Base-by-base conservation (phyloP, 1,140 invertebrate genomes). In the Cydia strobilella region DNA sequence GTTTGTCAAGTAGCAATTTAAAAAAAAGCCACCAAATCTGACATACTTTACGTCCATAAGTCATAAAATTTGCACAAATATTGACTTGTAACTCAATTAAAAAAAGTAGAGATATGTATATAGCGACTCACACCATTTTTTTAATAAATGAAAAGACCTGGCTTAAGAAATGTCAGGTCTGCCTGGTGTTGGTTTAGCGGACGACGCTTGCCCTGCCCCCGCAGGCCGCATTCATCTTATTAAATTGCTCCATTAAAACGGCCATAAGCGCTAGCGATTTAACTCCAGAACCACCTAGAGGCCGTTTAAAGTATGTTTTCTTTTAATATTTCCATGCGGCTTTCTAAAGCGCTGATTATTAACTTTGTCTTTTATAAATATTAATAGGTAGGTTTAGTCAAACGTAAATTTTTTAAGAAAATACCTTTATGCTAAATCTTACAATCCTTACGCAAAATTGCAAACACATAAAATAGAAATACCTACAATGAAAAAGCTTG, bases 191-290 rank as follows among this genome's bases (percentile, higher is more conserved):
- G 65, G 65, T 69, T 59, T 69, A 69, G 65, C 65, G 31, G 65
- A 10, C 65, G 65, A 42, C 65, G 65, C 10, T 27, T 66, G 65
- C 18, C 39, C 45, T 15, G 42, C 42, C 39, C 63, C 65, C 75
- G 71, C 42, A 74, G 73, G 71, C 59, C 74, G 75, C 84, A 82
- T 87, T 87, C 79, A 87, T 87, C 85, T 81, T 82, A 77, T 79
- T 83, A 84, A 84, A 87, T 83, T 83, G 82, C 81, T 80, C 83
- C 79, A 87, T 87, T 87, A 87, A 72, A 87, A 82, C 76, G 72
- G 78, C 81, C 74, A 79, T 85, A 86, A 86, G 81, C 83, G 77
- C 78, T 76, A 78, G 75, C 77, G 84, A 81, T 85, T 80, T 84
- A 80, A 77, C 80, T 79, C 72, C 81, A 69, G 65, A 69, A 69